Evolutionary conservation across 2,888 invertebrate species (phyloP), one percentile per base, ranked within the genome.

Genomic region (Ommatoiulus sabulosus): DNA sequence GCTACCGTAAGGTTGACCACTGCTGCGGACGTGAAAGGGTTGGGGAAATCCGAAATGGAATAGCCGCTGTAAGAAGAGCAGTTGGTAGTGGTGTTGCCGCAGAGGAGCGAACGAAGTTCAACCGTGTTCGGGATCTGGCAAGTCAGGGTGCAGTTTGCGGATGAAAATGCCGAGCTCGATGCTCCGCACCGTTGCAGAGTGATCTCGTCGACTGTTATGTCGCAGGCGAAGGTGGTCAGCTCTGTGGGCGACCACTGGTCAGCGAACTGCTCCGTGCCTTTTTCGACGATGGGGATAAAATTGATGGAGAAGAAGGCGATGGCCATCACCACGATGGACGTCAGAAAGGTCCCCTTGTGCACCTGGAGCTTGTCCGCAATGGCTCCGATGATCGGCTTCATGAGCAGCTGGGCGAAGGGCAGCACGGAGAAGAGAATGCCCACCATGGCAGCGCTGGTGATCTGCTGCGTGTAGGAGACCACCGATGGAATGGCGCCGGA

Each of bases 261-360:
- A 20, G 44, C n/a, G 3, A 24, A 24, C 84, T 44, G 15, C 17
- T 84, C 17, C 17, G 35, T 35, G 35, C 35, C 84, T 15, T 5
- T 12, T 5, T 43, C 43, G 15, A 85, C 46, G 4, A 44, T n/a
- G 8, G 88, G 88, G 17, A 88, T 86, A 35, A 88, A 88, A 48
- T 86, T 88, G 48, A 88, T 88, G 52, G 88, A 88, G 52, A 87
- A 88, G 35, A 46, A 63, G 86, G 88, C 43, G 6, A 48, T 24
- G n/a, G 88, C 52, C 88, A 88, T 88, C 17, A 86, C 3, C 20
- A 46, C 88, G 15, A 88, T 24, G 43, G 44, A 48, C 3, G 17
- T 20, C 86, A 88, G 15, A 52, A 88, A 86, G 35, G 48, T 35
- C 15, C 46, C 43, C 86, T 88, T 88, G 44, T 44, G 88, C 5